Percentiles rank a stretch among this genome's conserved stretches.
Conservation (phyloP, 2,888 invertebrate species). For the Pardosa pseudoannulata region DNA sequence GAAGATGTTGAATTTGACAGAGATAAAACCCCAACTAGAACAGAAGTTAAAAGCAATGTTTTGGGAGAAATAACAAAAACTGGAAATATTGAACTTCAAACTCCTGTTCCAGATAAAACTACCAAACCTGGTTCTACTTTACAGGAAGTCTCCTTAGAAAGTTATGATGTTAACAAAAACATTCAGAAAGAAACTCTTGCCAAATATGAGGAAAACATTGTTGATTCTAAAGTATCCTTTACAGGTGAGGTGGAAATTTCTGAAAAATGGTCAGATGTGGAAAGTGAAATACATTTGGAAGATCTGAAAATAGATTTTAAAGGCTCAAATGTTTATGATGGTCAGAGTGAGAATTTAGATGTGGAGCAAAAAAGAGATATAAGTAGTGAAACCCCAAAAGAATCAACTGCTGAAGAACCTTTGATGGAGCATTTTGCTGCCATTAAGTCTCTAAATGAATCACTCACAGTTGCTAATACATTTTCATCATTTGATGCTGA, state of each 20-base stretch:
- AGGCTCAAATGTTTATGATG: no score
- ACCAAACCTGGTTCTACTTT: neutral
- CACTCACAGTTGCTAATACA: conserved; percentile 26
- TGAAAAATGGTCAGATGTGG: conserved; percentile 45
- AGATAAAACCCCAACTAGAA: conserved; percentile 53
- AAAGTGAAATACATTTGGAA: neutral
- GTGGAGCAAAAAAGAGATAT: neutral
- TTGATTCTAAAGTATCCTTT: no score
- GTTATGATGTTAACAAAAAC: no score
- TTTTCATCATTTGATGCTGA: conserved; percentile 38
- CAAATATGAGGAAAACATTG: no score
- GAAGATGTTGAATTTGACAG: conserved; percentile 16
- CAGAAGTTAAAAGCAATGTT: neutral
- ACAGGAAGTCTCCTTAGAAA: neutral
- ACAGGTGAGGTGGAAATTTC: no score
- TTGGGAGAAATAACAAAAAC: neutral
- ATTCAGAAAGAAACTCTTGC: neutral
- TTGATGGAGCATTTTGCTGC: conserved; percentile 60
- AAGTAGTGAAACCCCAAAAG: neutral
- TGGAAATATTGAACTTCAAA: no score
- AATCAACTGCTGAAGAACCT: neutral
- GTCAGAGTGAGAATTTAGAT: no score
- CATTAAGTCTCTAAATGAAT: conserved; percentile 54
- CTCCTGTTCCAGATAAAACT: no score
- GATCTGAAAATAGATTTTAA: neutral